A percentile compares a stretch with the other conserved stretches of the same genome.
These are phyloP conservation scores for Drosophila kepulauana DNA, from an alignment of 1,140 invertebrate genomes.

Conservation along the genomic window DNA sequence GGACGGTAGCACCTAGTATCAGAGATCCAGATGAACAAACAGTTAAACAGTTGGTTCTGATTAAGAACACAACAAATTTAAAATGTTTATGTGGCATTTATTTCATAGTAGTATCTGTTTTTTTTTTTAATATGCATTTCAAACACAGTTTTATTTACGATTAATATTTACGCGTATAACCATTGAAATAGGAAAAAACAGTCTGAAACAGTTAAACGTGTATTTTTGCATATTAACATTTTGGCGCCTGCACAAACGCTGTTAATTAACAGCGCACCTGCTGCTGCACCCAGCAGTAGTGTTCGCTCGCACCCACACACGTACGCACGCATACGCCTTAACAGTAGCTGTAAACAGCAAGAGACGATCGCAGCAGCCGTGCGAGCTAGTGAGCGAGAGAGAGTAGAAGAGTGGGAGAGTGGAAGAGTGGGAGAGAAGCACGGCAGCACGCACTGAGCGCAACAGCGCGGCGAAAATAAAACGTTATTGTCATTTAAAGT, in stretches of 20 bases:
- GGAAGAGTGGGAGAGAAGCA: slow-evolving; percentile 3
- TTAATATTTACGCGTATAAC: background rate
- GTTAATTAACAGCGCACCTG: slow-evolving; percentile 52
- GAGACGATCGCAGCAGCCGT: slow-evolving; percentile 43
- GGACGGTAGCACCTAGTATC: too few species aligned
- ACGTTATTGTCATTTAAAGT: slow-evolving; percentile 57
- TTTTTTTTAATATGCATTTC: too few species aligned
- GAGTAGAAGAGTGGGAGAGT: slow-evolving; percentile 2
- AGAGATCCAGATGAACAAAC: too few species aligned
- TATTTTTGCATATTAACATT: slow-evolving; percentile 4
- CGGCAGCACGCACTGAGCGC: slow-evolving; percentile 40
- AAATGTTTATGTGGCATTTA: too few species aligned
- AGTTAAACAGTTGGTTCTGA: too few species aligned
- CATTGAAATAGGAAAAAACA: background rate
- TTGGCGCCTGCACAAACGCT: slow-evolving; percentile 9
- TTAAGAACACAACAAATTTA: too few species aligned
- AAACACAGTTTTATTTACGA: background rate
- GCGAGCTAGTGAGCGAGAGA: slow-evolving; percentile 15
- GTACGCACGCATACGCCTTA: slow-evolving; percentile 7
- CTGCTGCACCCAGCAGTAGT: slow-evolving; percentile 23
- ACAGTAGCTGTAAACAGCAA: slow-evolving; percentile 30
- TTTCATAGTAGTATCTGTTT: too few species aligned
- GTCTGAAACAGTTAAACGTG: too few species aligned
- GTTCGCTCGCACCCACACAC: slow-evolving; percentile 3
- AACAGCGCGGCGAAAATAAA: slow-evolving; percentile 38